phyloP scores from a whole-genome alignment of 1,140 invertebrate genomes.

The Pseudomyrmex flavicornis region DNA sequence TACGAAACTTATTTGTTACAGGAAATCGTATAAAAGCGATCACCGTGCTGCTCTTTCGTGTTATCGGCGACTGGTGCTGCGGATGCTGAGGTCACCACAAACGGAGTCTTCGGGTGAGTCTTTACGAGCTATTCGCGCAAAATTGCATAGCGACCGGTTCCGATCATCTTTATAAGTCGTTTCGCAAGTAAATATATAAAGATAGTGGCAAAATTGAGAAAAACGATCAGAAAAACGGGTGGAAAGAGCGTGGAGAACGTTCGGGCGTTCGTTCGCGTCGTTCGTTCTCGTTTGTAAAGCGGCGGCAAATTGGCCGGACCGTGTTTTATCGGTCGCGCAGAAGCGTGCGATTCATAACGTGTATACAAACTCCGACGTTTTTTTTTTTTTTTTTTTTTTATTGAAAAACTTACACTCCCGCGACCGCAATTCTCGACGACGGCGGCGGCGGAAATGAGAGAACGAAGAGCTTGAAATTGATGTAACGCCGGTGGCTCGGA shows the following conservation, averaged over 20 bases:
- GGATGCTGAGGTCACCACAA: too few species aligned
- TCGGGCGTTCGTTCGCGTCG: not conserved
- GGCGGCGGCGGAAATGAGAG: slow-evolving; percentile 37
- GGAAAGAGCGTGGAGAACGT: slow-evolving; percentile 15
- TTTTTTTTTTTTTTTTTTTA: not conserved
- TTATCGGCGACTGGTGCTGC: too few species aligned
- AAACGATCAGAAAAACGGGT: not conserved
- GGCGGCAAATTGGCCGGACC: slow-evolving; percentile 38
- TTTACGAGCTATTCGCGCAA: not conserved
- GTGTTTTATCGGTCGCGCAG: slow-evolving; percentile 16
- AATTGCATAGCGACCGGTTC: not conserved
- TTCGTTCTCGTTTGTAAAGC: slow-evolving; percentile 9
- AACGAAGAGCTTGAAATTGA: slow-evolving; percentile 50
- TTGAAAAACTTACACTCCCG: slow-evolving; percentile 55
- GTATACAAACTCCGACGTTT: not conserved
- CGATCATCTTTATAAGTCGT: slow-evolving; percentile 3
- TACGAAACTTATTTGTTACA: too few species aligned
- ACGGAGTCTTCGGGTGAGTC: too few species aligned
- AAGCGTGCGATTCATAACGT: not conserved
- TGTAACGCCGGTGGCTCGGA: slow-evolving; percentile 28
- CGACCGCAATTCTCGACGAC: slow-evolving; percentile 13
- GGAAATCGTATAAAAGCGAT: too few species aligned
- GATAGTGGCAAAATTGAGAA: not conserved
- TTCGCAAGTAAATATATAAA: slow-evolving; percentile 26
- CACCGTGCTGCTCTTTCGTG: not conserved